Percentiles rank a stretch among this genome's conserved stretches.
These are phyloP conservation scores for Hyles euphorbiae DNA, from an alignment of 1,140 invertebrate species.

Conservation along the genomic window DNA sequence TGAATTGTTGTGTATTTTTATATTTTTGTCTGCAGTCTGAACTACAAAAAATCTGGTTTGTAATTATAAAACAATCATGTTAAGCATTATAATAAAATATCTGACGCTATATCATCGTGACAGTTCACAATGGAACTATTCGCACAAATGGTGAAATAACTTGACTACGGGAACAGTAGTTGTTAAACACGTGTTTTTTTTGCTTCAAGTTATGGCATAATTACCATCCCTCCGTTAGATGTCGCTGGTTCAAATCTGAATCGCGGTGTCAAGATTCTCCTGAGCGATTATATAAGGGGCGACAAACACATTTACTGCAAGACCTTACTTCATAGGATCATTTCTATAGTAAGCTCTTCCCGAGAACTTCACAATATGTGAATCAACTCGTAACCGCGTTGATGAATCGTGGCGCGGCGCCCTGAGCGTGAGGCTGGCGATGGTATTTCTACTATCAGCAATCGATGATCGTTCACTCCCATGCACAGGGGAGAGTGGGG, in stretches of 20 bases:
- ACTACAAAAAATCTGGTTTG: too few relatives aligned
- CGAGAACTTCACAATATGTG: slow-evolving; percentile 27
- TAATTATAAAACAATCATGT: too few relatives aligned
- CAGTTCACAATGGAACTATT: too few relatives aligned
- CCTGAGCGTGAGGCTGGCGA: slow-evolving; percentile 34
- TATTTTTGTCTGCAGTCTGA: too few relatives aligned
- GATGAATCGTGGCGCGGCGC: slow-evolving; percentile 32
- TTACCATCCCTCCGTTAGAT: slow-evolving; percentile 9
- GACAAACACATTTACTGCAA: not conserved
- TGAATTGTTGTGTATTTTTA: too few relatives aligned
- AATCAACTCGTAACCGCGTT: slow-evolving; percentile 20
- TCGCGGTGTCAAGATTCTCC: not conserved
- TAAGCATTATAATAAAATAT: too few relatives aligned
- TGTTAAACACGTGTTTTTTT: too few relatives aligned
- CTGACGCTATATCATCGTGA: too few relatives aligned
- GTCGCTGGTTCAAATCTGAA: slow-evolving; percentile 13
- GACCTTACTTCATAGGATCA: slow-evolving; percentile 15
- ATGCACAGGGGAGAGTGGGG: slow-evolving; percentile 10
- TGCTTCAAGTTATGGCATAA: too few relatives aligned
- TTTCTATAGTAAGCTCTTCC: not conserved
- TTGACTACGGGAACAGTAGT: too few relatives aligned
- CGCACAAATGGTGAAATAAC: too few relatives aligned
- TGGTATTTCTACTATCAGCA: slow-evolving; percentile 23
- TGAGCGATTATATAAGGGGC: not conserved
- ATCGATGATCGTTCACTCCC: slow-evolving; percentile 38